Conservation (phyloP, 2,888 invertebrate genomes). For the Callosobruchus maculatus region DNA sequence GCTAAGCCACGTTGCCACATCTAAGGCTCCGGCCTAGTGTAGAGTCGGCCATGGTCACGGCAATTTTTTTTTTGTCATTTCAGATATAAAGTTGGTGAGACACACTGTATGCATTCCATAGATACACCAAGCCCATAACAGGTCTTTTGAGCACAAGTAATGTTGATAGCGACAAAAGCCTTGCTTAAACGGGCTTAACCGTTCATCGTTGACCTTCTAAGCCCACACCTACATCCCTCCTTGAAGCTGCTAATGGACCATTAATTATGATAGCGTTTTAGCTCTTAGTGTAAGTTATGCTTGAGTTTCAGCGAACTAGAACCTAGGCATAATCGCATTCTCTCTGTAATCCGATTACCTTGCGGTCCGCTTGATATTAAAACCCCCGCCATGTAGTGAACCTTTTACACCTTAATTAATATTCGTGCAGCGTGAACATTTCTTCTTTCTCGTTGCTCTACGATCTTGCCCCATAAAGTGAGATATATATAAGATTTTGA, state of each 20-base stretch:
- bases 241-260: not conserved
- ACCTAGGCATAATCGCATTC: not conserved
- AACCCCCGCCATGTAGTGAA: not conserved
- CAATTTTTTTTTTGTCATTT: too few relatives aligned
- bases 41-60: too few relatives aligned
- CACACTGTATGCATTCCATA: too few relatives aligned
- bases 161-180: not conserved
- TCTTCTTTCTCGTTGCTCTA: too few relatives aligned
- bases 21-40: too few relatives aligned
- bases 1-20: too few relatives aligned
- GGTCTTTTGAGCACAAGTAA: too few relatives aligned
- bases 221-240: not conserved
- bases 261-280: not conserved
- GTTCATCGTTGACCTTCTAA: not conserved
- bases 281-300: not conserved
- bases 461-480: too few relatives aligned
- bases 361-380: not conserved
- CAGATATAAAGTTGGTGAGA: too few relatives aligned
- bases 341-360: not conserved
- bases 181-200: not conserved
- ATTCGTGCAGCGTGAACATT: too few relatives aligned
- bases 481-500: too few relatives aligned
- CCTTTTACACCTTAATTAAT: not conserved
- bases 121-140: too few relatives aligned
- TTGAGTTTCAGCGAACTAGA: not conserved